Base-by-base conservation (phyloP, 2,797 vertebrate genomes). In the Rhynchonycteris naso region DNA sequence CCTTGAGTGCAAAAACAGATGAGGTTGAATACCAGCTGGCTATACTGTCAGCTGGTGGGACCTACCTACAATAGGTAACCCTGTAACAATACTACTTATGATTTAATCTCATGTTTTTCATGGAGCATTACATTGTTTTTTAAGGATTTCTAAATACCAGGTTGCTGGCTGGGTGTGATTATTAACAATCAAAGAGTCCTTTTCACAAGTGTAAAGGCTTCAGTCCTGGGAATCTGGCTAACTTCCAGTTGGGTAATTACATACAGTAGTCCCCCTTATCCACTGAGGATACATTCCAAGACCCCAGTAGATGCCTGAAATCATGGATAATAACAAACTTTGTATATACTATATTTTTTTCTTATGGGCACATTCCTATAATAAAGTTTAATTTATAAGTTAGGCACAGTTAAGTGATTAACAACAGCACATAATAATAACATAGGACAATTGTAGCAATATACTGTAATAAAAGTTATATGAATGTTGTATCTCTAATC, bases 161-260 rank as follows among this genome's bases (percentile, higher is more conserved):
- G 30, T 91, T 89, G n/a, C 81, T 90, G 78, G 90, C 88, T 59
- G 86, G 52, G 47, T 52, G 16, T 84, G 93, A 92, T 91, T 93
- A 94, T 95, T 89, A 96, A 83, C 81, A 92, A 71, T 93, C 93
- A 95, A 82, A 96, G 71, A 47, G 61, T 61, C 47, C 71, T 76
- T 76, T 94, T 97, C 94, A 84, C 33, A 79, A 91, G 82, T 50
- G 26, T 88, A 65, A 88, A 68, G 69, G 88, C 79, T 96, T 35
- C 33, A 69, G 79, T 88, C 83, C 79, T 93, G 90, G 90, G 94
- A 87, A 95, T 88, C 80, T 96, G 96, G 95, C 94, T 92, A 84
- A 89, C 83, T 92, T 97, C 96, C 96, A 96, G 1, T 35, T 93
- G 88, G 90, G 72, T 92, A 96, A 96, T 97, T 97, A 92, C 28